These are phyloP conservation scores for Platynereis dumerilii DNA, from an alignment of 2,888 invertebrate genomes.

Conservation along the genomic window DNA sequence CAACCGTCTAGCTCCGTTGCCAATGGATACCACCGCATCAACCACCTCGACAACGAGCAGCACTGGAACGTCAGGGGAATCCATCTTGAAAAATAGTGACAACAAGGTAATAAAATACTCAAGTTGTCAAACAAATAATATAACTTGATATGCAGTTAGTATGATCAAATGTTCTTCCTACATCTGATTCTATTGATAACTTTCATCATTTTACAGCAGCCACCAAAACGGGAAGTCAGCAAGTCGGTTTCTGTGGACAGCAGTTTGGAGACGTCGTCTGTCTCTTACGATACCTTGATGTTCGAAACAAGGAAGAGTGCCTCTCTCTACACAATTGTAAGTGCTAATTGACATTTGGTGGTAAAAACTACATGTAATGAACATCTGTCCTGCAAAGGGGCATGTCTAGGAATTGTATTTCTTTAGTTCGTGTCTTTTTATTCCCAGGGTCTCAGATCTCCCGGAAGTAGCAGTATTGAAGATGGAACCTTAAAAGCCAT, in stretches of 20 bases:
- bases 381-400: no score
- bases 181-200: no score
- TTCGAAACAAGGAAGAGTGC: constrained; percentile 56
- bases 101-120: no score
- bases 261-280: constrained; percentile 30
- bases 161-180: no score
- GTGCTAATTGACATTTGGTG: constrained; percentile 14
- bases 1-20: constrained; percentile 50
- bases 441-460: no score
- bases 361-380: no score
- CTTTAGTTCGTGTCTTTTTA: no score
- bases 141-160: no score
- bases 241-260: constrained; percentile 21
- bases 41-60: background rate
- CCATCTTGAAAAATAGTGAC: constrained; percentile 15
- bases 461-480: background rate
- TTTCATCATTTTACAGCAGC: background rate
- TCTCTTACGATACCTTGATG: constrained; percentile 54
- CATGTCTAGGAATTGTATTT: no score
- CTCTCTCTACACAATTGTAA: constrained; percentile 51
- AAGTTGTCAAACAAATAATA: no score
- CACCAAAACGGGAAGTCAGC: constrained; percentile 11
- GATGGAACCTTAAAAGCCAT: constrained; percentile 59
- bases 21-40: constrained; percentile 15
- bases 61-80: background rate